Base-by-base conservation (phyloP, 2,888 invertebrate genomes). In the Drosophila cognata region DNA sequence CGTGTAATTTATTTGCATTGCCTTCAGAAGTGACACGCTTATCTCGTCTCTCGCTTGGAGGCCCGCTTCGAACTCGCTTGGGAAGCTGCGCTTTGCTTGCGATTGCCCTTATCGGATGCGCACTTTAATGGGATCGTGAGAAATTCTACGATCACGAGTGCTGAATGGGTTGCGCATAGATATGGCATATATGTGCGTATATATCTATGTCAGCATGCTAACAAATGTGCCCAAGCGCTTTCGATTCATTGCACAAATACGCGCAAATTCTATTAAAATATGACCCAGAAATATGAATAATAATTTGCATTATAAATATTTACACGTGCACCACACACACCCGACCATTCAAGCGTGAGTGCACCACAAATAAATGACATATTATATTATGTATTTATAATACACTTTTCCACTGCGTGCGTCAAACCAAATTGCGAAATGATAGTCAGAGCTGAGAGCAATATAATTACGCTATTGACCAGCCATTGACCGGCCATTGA, bases 111-210 rank as follows among this genome's bases (percentile, higher is more conserved):
- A 88, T 88, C 87, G 70, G 65, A 70, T 48, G 36, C 62, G 41
- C 36, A 71, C 48, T 80, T 35, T 36, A 85, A 72, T 75, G 82
- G 60, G 85, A 89, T 80, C 85, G 85, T 85, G 85, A 73, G 85
- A 85, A 85, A 60, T 55, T 80, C 4, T 59, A 5, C 50, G 53
- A 71, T 65, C 70, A 38, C 16, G 7, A 38, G 16, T n/a, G 4
- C 46, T 18, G 29, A 29, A 33, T 8, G n/a, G 16, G 36, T 53
- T 36, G 11, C 29, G 6, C 29, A 16, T 33, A 58, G 31, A 29
- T 50, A 48, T 52, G 29, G 8, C 31, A 43, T 31, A 16, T 13
- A 28, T 50, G 21, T 21, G 1, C 21, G 21, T 1, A 48, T 58
- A 46, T 25, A 55, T 41, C 18, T 11, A 31, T 56, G 43, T 48